Evolutionary conservation across 2,888 invertebrate genomes (phyloP).

Genomic region (Drosophila setosimentum): DNA sequence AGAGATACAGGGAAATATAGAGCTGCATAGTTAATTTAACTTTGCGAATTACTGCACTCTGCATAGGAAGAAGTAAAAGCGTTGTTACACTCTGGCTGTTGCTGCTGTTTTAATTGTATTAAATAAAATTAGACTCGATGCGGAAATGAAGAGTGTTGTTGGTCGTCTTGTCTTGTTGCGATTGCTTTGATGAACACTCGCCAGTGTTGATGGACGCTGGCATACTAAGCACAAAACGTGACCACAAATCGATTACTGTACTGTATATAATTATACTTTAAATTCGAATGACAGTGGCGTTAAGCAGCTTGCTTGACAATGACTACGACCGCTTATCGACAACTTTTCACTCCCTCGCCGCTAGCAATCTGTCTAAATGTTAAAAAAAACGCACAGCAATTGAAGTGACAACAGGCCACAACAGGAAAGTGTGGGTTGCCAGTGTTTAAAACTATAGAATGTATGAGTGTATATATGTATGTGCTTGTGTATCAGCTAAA

Average conservation of each 20-base stretch:
- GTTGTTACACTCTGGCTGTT: constrained; percentile 34
- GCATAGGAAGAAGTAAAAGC: constrained; percentile 43
- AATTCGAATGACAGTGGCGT: constrained; percentile 12
- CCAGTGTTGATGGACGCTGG: constrained; percentile 13
- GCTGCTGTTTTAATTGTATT: constrained; percentile 60
- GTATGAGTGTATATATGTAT: background rate
- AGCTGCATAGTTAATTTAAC: constrained; percentile 72
- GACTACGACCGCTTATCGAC: constrained; percentile 33
- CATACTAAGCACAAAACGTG: constrained; percentile 8
- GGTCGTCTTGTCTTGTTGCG: constrained; percentile 26
- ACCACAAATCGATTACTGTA: constrained; percentile 19
- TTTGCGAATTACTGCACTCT: constrained; percentile 63
- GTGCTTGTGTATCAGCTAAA: constrained; percentile 11
- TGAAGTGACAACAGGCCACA: constrained; percentile 20
- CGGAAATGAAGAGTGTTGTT: constrained; percentile 56
- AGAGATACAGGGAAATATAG: constrained; percentile 12
- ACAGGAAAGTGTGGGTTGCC: constrained; percentile 53
- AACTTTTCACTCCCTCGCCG: constrained; percentile 28
- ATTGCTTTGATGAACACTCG: constrained; percentile 47
- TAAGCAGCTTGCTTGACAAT: constrained; percentile 19
- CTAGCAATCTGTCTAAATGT: constrained; percentile 30
- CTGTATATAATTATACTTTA: constrained; percentile 33
- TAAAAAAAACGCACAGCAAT: constrained; percentile 14
- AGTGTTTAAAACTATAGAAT: constrained; percentile 5
- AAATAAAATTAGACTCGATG: constrained; percentile 68